These are phyloP conservation scores for Bombus waltoni DNA, from an alignment of 1,140 invertebrate genomes.

Conservation along the genomic window DNA sequence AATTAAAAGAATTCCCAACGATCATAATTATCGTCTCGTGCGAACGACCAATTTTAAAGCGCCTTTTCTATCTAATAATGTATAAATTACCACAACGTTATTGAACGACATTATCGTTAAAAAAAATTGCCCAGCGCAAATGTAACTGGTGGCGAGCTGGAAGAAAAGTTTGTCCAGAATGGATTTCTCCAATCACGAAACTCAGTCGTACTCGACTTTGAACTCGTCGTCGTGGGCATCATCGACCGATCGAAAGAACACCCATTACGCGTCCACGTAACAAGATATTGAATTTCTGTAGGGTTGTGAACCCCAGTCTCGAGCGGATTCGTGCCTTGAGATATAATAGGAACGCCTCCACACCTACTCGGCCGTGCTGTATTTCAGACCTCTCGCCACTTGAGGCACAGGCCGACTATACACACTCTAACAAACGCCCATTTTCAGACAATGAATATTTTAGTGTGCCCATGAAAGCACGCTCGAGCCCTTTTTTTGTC, in stretches of 20 bases:
- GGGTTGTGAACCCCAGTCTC: slow-evolving; percentile 44
- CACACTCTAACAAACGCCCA: slow-evolving; percentile 70
- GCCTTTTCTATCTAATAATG: slow-evolving; percentile 37
- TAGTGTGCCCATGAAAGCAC: slow-evolving; percentile 65
- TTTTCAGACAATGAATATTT: slow-evolving; percentile 76
- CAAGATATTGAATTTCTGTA: slow-evolving; percentile 68
- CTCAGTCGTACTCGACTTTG: slow-evolving; percentile 52
- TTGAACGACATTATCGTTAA: slow-evolving; percentile 51
- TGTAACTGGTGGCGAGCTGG: background rate
- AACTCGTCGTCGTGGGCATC: slow-evolving; percentile 5
- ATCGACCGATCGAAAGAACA: slow-evolving; percentile 52
- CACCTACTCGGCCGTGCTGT: slow-evolving; percentile 48
- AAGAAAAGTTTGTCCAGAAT: background rate
- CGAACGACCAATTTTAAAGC: slow-evolving; percentile 17
- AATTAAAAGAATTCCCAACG: slow-evolving; percentile 25
- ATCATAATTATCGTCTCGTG: slow-evolving; percentile 27
- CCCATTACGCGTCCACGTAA: slow-evolving; percentile 61
- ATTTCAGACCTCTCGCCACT: slow-evolving; percentile 55
- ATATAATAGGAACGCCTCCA: slow-evolving; percentile 69
- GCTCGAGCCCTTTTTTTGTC: slow-evolving; percentile 58
- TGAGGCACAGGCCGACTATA: slow-evolving; percentile 50
- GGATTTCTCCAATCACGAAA: background rate
- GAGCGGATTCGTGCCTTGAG: slow-evolving; percentile 60
- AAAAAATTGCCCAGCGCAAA: slow-evolving; percentile 24
- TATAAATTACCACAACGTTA: slow-evolving; percentile 8